phyloP scores from a whole-genome alignment of 2,888 invertebrate species.

The Sclerodermus sp. region DNA sequence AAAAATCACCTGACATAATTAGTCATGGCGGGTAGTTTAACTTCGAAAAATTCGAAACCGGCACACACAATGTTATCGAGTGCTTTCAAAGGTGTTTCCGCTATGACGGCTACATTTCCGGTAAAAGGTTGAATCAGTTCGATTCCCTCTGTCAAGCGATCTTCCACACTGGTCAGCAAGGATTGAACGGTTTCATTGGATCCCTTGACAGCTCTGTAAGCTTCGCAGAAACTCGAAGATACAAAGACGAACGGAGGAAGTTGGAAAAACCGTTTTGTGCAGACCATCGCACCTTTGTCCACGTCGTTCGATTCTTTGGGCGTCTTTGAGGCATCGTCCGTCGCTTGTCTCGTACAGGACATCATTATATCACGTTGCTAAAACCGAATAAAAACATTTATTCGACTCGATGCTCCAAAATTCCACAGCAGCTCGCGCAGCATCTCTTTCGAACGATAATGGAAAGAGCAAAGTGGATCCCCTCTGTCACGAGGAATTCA shows the following conservation, averaged over 20 bases:
- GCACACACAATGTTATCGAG: constrained; percentile 49
- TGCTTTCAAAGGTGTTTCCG: constrained; percentile 49
- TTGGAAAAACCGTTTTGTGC: constrained; percentile 24
- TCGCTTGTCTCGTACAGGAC: too few species aligned
- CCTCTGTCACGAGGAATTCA: too few species aligned
- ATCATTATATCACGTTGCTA: too few species aligned
- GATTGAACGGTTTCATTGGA: constrained; percentile 32
- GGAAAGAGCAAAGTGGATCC: too few species aligned
- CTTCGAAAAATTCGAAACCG: constrained; percentile 55
- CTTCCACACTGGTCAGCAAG: constrained; percentile 31
- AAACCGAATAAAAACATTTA: too few species aligned
- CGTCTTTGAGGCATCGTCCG: constrained; percentile 17
- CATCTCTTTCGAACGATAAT: too few species aligned
- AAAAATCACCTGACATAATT: constrained; percentile 34
- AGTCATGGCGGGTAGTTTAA: constrained; percentile 55
- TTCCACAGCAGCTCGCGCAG: too few species aligned
- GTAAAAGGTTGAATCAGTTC: constrained; percentile 33
- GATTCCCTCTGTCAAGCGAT: constrained; percentile 27
- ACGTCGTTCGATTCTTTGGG: too few species aligned
- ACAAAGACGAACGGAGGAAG: constrained; percentile 32
- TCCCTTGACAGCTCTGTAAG: constrained; percentile 30
- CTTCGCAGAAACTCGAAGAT: constrained; percentile 28
- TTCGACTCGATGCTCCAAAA: too few species aligned
- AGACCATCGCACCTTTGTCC: constrained; percentile 10
- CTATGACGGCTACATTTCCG: constrained; percentile 40